These are phyloP conservation scores for Emesis furor DNA, from an alignment of 2,888 invertebrate genomes.

Conservation along the genomic window DNA sequence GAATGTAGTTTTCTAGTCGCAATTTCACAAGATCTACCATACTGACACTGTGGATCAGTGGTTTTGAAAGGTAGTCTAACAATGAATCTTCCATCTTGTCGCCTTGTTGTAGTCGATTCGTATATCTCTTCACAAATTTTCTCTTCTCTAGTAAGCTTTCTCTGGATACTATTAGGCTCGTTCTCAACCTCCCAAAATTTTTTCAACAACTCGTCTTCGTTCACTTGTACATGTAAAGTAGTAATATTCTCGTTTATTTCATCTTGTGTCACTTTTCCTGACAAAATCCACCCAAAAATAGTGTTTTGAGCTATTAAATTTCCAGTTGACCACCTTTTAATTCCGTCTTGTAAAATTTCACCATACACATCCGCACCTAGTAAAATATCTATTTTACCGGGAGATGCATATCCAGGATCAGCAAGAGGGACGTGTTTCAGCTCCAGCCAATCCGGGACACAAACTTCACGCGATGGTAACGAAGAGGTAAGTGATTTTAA, in stretches of 20 bases:
- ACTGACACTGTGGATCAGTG: too few species aligned
- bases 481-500: constrained; percentile 16
- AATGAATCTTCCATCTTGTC: too few species aligned
- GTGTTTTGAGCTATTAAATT: background rate
- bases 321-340: background rate
- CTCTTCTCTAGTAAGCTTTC: too few species aligned
- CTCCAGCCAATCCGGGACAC: background rate
- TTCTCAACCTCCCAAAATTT: background rate
- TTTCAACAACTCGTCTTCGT: background rate
- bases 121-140: too few species aligned
- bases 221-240: background rate
- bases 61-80: too few species aligned
- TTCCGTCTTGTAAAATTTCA: background rate
- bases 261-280: background rate
- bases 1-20: too few species aligned
- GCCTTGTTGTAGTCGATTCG: too few species aligned
- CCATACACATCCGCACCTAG: background rate
- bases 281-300: background rate
- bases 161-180: background rate
- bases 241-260: background rate
- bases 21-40: too few species aligned
- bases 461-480: constrained; percentile 17
- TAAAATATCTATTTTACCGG: background rate
- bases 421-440: background rate
- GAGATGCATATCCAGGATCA: background rate